A percentile compares a stretch with the other conserved stretches of the same genome.
These are phyloP conservation scores for Oreortyx pictus DNA, from an alignment of 2,797 vertebrate species.

Conservation along the genomic window DNA sequence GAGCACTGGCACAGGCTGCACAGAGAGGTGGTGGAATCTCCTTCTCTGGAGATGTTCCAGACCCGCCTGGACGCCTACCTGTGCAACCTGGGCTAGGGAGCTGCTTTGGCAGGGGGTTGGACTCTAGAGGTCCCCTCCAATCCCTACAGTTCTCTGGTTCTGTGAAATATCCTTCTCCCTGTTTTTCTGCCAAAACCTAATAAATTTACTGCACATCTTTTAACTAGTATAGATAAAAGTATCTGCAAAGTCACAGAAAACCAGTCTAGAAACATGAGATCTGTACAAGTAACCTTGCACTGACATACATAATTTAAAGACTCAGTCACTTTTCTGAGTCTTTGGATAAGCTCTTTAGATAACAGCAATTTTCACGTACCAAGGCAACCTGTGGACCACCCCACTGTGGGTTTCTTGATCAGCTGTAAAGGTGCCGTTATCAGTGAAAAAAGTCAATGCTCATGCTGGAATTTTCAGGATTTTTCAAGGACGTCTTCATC, in stretches of 20 bases:
- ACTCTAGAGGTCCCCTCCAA: no score
- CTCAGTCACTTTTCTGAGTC: not conserved
- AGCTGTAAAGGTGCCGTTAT: not conserved
- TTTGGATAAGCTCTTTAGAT: not conserved
- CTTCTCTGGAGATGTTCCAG: no score
- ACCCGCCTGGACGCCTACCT: no score
- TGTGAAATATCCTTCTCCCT: not conserved
- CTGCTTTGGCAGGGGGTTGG: no score
- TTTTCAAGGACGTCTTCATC: not conserved
- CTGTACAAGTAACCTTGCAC: constrained; percentile 34
- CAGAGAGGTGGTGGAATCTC: no score
- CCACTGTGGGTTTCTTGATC: not conserved
- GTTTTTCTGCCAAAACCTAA: not conserved
- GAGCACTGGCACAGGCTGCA: no score
- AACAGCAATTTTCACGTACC: not conserved
- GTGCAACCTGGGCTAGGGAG: no score
- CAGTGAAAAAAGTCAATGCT: not conserved
- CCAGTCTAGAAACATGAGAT: not conserved
- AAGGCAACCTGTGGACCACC: not conserved
- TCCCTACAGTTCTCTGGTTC: no score
- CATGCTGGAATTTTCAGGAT: not conserved
- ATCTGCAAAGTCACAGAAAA: not conserved
- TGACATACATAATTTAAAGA: not conserved
- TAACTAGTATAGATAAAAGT: not conserved
- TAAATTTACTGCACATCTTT: not conserved